Evolutionary conservation across 1,140 invertebrate genomes (phyloP), one percentile per base, ranked within the genome.

Genomic region (Drosophila nikananu): DNA sequence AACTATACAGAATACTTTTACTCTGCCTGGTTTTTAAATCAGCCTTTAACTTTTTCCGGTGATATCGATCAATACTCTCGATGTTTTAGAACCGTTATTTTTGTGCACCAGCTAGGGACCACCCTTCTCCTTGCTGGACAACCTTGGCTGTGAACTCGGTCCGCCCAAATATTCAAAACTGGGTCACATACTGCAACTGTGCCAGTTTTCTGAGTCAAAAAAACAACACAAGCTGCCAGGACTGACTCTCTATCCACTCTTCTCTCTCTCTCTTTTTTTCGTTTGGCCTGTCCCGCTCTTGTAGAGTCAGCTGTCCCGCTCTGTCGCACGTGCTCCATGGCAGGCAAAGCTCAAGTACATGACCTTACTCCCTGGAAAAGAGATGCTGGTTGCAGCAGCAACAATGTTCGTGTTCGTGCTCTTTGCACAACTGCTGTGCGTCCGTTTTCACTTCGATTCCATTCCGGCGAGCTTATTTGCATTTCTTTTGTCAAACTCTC

Each of bases 341-440:
- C 30, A 71, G 67, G 67, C 32, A 72, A 61, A 86, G 86, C 86
- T 86, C 86, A 89, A 90, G 86, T 90, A 86, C 81, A 86, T 79
- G 81, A 89, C 86, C 86, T 89, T 90, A 86, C 86, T 76, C 86
- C 80, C 58, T 52, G 72, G 30, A 46, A 62, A 39, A 73, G 32
- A 63, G 59, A 41, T 48, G 25, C 23, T 62, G 54, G 46, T 30
- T 61, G 65, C 35, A 41, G 44, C 57, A 51, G 37, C 64, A 48
- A 48, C 62, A 78, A 13, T n/a, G n/a, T 44, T 66, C 66, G 49
- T 62, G 80, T 83, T 81, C 73, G 84, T 89, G 84, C 78, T 72
- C 72, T 87, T 81, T 89, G 77, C 81, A 80, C 83, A 86, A 83
- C 72, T 77, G 83, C 5, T 60, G 32, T 30, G 42, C 27, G 48